These are phyloP conservation scores for Ostrea denselamellosa DNA, from an alignment of 1,140 invertebrate species.

Conservation along the genomic window DNA sequence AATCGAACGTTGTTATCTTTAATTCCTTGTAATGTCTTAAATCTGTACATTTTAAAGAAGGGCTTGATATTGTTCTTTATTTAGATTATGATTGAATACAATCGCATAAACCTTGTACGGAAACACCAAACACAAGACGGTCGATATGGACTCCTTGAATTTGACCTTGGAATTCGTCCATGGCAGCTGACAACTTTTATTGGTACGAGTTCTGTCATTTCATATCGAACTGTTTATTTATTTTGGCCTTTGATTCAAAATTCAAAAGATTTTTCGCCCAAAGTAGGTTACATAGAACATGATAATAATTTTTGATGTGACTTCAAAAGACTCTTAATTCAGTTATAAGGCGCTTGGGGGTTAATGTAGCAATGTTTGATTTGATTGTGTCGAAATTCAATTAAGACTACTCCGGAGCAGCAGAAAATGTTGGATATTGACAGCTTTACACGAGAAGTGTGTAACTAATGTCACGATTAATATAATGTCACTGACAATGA, in stretches of 20 bases:
- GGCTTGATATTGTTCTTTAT: no score
- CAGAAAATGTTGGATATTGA: neutral
- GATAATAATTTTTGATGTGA: neutral
- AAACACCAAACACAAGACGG: no score
- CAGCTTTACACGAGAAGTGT: neutral
- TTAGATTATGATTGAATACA: no score
- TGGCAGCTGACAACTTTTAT: no score
- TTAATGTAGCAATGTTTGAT: conserved; percentile 10
- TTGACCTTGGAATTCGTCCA: no score
- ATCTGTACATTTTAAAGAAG: no score
- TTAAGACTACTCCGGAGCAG: neutral
- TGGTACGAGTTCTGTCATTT: no score
- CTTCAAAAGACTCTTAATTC: neutral
- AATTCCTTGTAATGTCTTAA: no score
- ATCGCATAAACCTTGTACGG: no score
- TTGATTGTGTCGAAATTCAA: conserved; percentile 16
- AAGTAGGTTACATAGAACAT: neutral
- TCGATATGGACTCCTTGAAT: no score
- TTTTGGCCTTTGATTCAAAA: neutral
- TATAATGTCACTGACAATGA: conserved; percentile 6
- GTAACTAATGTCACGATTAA: neutral
- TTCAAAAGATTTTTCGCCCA: neutral
- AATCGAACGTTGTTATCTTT: no score
- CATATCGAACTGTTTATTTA: no score
- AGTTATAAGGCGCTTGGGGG: neutral